These are phyloP conservation scores for Sebastes itinus DNA, from an alignment of 2,797 vertebrate species.

Conservation along the genomic window DNA sequence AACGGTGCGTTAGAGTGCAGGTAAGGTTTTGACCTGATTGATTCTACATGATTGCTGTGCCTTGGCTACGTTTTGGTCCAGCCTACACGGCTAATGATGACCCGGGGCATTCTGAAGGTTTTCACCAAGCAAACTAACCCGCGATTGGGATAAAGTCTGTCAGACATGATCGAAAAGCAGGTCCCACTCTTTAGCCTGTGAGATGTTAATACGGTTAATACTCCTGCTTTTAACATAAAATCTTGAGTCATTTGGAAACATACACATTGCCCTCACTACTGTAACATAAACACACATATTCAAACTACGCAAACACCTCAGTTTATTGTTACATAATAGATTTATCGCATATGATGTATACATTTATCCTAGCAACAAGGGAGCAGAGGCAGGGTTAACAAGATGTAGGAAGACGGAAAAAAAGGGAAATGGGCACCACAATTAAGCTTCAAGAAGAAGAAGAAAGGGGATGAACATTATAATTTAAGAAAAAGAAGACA, in stretches of 20 bases:
- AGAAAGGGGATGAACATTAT: not conserved
- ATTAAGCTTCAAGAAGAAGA: not conserved
- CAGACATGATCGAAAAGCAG: not conserved
- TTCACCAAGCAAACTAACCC: conserved; percentile 12
- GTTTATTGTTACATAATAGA: not conserved
- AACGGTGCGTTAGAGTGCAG: not conserved
- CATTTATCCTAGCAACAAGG: not conserved
- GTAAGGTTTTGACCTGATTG: conserved; percentile 32
- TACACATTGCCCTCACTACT: not conserved
- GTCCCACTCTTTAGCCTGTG: not conserved
- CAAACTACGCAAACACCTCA: not conserved
- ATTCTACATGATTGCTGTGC: conserved; percentile 20
- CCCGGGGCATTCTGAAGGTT: conserved; percentile 14
- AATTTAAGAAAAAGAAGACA: not conserved
- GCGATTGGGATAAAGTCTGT: not conserved
- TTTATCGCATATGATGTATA: not conserved
- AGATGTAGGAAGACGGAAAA: not conserved
- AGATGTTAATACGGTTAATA: not conserved
- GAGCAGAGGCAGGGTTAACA: not conserved
- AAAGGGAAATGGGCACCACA: not conserved
- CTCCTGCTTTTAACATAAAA: not conserved
- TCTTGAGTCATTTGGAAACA: not conserved
- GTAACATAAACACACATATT: not conserved
- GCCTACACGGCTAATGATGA: conserved; percentile 28
- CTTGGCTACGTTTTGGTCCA: conserved; percentile 18